phyloP scores from a whole-genome alignment of 2,113 vertebrate genomes.

The Prolemur simus region DNA sequence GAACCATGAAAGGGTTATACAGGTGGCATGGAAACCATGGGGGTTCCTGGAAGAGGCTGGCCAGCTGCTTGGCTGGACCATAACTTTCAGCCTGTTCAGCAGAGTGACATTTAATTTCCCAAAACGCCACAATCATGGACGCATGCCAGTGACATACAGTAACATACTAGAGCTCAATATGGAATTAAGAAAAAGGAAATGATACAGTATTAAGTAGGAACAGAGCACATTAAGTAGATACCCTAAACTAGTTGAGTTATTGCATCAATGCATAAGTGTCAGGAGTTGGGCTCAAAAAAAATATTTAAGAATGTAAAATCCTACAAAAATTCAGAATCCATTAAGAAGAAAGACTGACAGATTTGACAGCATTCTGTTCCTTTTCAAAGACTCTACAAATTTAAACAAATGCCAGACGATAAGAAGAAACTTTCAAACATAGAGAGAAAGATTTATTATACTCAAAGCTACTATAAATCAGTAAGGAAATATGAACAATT shows the following conservation, averaged over 20 bases:
- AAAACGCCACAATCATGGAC: not conserved
- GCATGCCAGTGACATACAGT: not conserved
- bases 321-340: slow-evolving; percentile 42
- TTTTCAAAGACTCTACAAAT: not conserved
- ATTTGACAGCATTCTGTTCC: not conserved
- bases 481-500: not conserved
- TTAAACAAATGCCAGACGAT: not conserved
- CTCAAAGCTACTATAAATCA: not conserved
- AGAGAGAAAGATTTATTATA: not conserved
- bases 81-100: not conserved
- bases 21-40: not conserved
- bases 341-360: slow-evolving; percentile 2
- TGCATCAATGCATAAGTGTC: not conserved
- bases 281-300: not conserved
- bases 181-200: not conserved
- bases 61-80: not conserved
- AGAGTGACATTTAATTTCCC: not conserved
- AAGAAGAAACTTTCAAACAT: not conserved
- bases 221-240: not conserved
- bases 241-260: not conserved
- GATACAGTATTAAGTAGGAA: not conserved
- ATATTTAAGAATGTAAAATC: slow-evolving; percentile 24
- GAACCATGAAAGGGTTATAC: not conserved
- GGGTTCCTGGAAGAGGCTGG: not conserved
- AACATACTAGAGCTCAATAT: not conserved